Evolutionary conservation across 2,797 vertebrate species (phyloP).

Genomic region (Syngnathus acus): DNA sequence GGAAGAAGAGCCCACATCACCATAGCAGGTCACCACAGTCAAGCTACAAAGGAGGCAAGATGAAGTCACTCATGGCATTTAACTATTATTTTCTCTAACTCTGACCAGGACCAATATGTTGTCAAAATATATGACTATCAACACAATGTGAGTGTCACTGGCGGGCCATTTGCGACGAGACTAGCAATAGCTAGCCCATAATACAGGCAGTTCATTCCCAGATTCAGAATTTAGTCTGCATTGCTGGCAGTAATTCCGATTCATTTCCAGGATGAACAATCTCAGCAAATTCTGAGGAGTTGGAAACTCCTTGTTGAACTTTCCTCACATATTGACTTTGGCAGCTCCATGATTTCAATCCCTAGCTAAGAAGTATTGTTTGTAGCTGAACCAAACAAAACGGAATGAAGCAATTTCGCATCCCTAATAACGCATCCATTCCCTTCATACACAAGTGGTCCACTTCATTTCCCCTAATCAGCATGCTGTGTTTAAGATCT

Average conservation of each 20-base stretch:
- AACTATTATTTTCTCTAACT: background rate
- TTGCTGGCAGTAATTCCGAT: too few relatives aligned
- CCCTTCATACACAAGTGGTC: background rate
- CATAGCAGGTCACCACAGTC: constrained; percentile 13
- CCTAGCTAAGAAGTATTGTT: background rate
- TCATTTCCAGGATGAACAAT: background rate
- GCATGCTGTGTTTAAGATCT: constrained; percentile 50
- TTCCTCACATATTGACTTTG: background rate
- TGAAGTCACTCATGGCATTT: constrained; percentile 17
- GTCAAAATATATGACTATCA: constrained; percentile 44
- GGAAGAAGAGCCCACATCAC: constrained; percentile 19
- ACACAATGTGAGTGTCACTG: constrained; percentile 23
- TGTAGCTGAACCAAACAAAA: constrained; percentile 3
- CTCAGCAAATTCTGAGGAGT: background rate
- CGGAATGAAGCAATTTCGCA: background rate
- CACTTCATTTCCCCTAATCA: constrained; percentile 38
- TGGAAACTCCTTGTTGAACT: background rate
- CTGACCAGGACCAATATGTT: constrained; percentile 30
- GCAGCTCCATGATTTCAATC: background rate
- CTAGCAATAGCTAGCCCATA: background rate
- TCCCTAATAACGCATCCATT: background rate
- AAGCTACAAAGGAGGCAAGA: constrained; percentile 1
- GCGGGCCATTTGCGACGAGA: constrained; percentile 6
- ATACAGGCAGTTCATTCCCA: too few relatives aligned
- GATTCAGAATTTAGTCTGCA: too few relatives aligned